phyloP scores from a whole-genome alignment of 2,888 invertebrate genomes.

The Brachyptera putata region DNA sequence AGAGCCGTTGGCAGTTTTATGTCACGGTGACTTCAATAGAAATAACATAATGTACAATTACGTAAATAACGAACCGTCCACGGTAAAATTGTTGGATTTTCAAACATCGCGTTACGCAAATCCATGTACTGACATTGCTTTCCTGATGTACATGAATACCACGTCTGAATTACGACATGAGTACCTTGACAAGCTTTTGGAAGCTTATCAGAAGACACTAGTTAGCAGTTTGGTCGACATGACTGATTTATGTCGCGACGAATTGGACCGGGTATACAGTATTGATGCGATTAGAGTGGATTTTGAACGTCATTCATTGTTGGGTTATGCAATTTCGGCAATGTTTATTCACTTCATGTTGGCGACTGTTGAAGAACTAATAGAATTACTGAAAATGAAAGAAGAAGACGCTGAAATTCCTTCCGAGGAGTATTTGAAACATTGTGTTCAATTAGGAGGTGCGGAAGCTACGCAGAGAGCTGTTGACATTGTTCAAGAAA shows the following conservation, averaged over 20 bases:
- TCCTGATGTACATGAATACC: conserved; percentile 42
- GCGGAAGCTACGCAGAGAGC: background rate
- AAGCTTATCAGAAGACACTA: conserved; percentile 36
- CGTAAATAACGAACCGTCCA: conserved; percentile 33
- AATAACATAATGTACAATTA: conserved; percentile 44
- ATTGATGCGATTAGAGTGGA: conserved; percentile 11
- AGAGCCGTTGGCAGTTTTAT: conserved; percentile 38
- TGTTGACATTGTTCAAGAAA: background rate
- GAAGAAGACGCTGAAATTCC: background rate
- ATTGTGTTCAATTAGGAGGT: background rate
- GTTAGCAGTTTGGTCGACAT: conserved; percentile 12
- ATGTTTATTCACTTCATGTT: conserved; percentile 14
- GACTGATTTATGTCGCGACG: conserved; percentile 1
- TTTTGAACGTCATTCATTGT: background rate
- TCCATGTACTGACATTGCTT: conserved; percentile 42
- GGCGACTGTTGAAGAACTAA: conserved; percentile 13
- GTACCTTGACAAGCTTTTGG: conserved; percentile 38
- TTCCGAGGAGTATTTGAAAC: background rate
- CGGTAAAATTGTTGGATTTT: conserved; percentile 32
- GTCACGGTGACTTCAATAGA: conserved; percentile 45
- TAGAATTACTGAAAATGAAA: background rate
- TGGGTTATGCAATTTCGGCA: conserved; percentile 4
- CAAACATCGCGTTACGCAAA: conserved; percentile 37
- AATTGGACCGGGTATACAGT: conserved; percentile 12
- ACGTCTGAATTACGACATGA: conserved; percentile 37